Evolutionary conservation across 37 sponge, comb jelly and placozoan genomes (phyloP).

Genomic region (Beroe ovata): DNA sequence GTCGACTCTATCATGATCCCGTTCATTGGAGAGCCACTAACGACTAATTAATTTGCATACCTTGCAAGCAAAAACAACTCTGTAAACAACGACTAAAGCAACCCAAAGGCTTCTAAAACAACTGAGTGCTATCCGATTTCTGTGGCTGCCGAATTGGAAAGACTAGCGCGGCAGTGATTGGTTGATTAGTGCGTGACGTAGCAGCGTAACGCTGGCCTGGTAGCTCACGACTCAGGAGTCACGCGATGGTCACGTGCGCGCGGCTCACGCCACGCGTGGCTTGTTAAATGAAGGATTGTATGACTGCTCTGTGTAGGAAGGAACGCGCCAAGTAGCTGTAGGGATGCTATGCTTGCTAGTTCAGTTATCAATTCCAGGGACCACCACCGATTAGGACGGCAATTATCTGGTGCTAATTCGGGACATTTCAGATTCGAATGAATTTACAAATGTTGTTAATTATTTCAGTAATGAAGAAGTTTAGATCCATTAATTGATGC

Average conservation of each 20-base stretch:
- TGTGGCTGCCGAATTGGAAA: slow-evolving; percentile 66
- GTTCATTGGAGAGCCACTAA: slow-evolving; percentile 56
- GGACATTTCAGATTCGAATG: too few species aligned
- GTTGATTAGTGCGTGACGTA: slow-evolving; percentile 42
- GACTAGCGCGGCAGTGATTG: slow-evolving; percentile 26
- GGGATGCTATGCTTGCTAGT: slow-evolving; percentile 23
- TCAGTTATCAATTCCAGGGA: not conserved
- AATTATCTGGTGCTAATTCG: too few species aligned
- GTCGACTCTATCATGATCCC: slow-evolving; percentile 63
- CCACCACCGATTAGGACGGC: too few species aligned
- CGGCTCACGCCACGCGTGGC: slow-evolving; percentile 60
- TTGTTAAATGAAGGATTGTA: slow-evolving; percentile 52
- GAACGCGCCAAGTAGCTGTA: slow-evolving; percentile 8
- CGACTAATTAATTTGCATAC: slow-evolving; percentile 52
- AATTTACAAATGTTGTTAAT: too few species aligned
- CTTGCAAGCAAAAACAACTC: slow-evolving; percentile 57
- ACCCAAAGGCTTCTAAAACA: slow-evolving; percentile 65
- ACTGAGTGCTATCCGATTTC: slow-evolving; percentile 61
- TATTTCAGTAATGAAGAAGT: too few species aligned
- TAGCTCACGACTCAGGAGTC: slow-evolving; percentile 4
- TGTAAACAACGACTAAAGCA: slow-evolving; percentile 34
- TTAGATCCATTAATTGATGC: too few species aligned
- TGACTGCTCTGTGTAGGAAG: not conserved
- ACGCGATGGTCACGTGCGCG: slow-evolving; percentile 51
- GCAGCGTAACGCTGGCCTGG: slow-evolving; percentile 58